phyloP scores from a whole-genome alignment of 1,140 invertebrate species.

The Drosophila ogumai region DNA sequence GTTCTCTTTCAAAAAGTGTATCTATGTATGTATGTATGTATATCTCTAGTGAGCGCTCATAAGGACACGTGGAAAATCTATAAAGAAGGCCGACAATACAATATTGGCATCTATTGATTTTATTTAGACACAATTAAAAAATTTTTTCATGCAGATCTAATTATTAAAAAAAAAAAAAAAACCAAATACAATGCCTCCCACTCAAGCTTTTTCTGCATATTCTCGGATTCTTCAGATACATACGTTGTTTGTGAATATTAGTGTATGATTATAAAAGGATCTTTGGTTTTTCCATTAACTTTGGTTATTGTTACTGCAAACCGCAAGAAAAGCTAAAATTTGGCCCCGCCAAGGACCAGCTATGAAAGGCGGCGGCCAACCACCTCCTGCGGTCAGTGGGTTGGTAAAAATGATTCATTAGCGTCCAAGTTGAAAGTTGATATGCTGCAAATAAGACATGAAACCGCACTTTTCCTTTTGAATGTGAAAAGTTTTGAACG shows the following conservation, averaged over 20 bases:
- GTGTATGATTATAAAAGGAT: no score
- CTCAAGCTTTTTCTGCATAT: neutral
- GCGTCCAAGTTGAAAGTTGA: slow-evolving; percentile 12
- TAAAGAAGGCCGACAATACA: no score
- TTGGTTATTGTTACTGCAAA: slow-evolving; percentile 2
- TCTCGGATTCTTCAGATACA: neutral
- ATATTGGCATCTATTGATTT: no score
- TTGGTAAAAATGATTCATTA: slow-evolving; percentile 42
- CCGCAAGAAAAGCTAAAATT: slow-evolving; percentile 14
- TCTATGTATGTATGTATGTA: no score
- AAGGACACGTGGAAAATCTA: no score
- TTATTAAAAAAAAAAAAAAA: no score
- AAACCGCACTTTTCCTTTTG: slow-evolving; percentile 22
- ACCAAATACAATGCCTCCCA: no score
- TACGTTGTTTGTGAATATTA: neutral
- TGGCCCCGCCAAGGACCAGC: slow-evolving; percentile 7
- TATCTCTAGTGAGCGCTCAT: no score
- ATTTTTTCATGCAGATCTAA: no score
- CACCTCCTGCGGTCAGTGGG: slow-evolving; percentile 30
- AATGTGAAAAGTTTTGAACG: slow-evolving; percentile 38
- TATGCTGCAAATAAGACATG: slow-evolving; percentile 29
- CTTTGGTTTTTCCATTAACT: neutral
- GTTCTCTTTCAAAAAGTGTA: no score
- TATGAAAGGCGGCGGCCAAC: slow-evolving; percentile 2
- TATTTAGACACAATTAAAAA: no score